Percentiles rank a stretch among this genome's conserved stretches.
Evolutionary conservation across 1,140 invertebrate species (phyloP).

Genomic region (Stenopsyche tienmushanensis): DNA sequence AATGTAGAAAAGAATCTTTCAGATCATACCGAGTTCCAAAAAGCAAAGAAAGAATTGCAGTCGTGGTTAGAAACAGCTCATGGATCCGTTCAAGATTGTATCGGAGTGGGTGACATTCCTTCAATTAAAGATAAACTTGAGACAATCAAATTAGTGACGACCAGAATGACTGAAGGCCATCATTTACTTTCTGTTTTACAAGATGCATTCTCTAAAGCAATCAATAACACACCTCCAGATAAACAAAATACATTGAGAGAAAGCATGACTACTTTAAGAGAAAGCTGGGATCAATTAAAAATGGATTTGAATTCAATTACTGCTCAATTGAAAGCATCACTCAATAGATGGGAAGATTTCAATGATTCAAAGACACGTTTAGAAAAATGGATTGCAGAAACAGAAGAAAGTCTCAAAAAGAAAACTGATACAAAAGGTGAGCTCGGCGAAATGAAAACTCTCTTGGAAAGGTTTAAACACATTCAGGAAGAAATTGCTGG

Average conservation of each 20-base stretch:
- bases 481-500: slow-evolving; percentile 72
- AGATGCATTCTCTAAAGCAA: slow-evolving; percentile 81
- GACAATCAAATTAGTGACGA: slow-evolving; percentile 70
- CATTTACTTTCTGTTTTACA: slow-evolving; percentile 76
- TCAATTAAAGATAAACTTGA: slow-evolving; percentile 83
- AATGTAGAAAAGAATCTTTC: slow-evolving; percentile 85
- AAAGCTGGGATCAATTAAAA: slow-evolving; percentile 80
- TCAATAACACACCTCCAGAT: slow-evolving; percentile 76
- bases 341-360: slow-evolving; percentile 81
- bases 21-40: slow-evolving; percentile 86
- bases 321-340: slow-evolving; percentile 72
- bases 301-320: slow-evolving; percentile 78
- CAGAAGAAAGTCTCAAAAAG: slow-evolving; percentile 63
- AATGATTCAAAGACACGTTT: slow-evolving; percentile 68
- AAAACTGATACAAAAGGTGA: slow-evolving; percentile 74
- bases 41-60: slow-evolving; percentile 79
- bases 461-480: slow-evolving; percentile 81
- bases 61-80: slow-evolving; percentile 78
- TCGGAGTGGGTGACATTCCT: slow-evolving; percentile 75
- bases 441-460: slow-evolving; percentile 86
- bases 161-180: slow-evolving; percentile 82
- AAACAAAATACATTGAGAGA: slow-evolving; percentile 76
- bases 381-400: slow-evolving; percentile 70
- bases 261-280: slow-evolving; percentile 71
- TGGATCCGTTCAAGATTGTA: slow-evolving; percentile 77